Conservation (phyloP, 2,888 invertebrate species). For the Kryphioiulus occultus region DNA sequence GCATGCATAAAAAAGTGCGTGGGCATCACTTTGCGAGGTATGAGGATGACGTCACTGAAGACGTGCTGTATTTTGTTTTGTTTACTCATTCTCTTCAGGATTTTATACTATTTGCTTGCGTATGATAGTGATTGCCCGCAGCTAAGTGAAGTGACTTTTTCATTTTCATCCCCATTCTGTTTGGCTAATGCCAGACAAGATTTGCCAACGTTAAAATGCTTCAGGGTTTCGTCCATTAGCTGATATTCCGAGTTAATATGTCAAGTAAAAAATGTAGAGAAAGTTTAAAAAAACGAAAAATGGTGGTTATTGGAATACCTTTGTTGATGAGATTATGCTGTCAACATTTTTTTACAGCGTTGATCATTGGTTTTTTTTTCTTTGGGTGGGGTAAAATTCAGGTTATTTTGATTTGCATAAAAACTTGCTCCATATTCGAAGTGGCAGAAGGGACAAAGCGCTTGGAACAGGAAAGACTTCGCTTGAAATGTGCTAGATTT, state of each 20-base stretch:
- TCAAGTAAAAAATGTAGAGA: background rate
- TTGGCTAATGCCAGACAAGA: background rate
- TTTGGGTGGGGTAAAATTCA: conserved; percentile 21
- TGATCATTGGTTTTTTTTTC: background rate
- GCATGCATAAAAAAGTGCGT: background rate
- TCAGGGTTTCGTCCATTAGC: background rate
- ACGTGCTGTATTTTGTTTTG: background rate
- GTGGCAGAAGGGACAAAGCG: background rate
- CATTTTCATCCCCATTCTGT: background rate
- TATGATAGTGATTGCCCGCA: background rate
- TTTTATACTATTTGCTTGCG: background rate
- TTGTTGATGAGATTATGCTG: background rate
- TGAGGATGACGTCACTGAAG: background rate
- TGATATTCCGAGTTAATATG: background rate
- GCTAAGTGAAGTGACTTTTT: background rate
- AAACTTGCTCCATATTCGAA: conserved; percentile 16
- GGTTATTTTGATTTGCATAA: conserved; percentile 33
- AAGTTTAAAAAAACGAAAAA: background rate
- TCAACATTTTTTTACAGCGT: background rate
- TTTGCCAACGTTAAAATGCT: background rate
- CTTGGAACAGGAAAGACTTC: conserved; percentile 32
- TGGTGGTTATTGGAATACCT: background rate
- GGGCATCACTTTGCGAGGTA: background rate
- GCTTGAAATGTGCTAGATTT: conserved; percentile 13
- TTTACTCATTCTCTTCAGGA: background rate